Evolutionary conservation across 2,888 invertebrate genomes (phyloP), one percentile per base, ranked within the genome.

Genomic region (Oscheius myriophilus): DNA sequence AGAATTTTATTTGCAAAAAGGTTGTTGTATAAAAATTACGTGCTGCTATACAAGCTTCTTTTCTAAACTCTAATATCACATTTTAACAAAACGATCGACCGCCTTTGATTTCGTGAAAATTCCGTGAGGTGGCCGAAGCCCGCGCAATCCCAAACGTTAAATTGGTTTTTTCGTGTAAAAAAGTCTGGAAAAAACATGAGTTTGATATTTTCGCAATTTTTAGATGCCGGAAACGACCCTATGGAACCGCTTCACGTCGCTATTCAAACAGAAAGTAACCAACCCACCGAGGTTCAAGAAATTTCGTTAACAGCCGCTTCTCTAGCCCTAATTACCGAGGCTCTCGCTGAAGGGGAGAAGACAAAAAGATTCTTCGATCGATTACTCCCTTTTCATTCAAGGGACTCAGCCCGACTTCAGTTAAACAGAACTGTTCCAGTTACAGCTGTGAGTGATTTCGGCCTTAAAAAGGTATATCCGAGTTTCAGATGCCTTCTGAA

Each of bases 401-500:
- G 46, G 16, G 59, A 59, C 25, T 45, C 59, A 4, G 59, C 59
- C 12, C 18, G 46, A 25, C 21, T 59, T 59, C 59, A 59, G 26
- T 26, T 59, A 16, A 25, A 45, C 11, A 43, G 59, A 25, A 59
- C 59, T 14, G 33, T 59, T 41, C 23, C 59, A 11, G 45, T 59
- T 26, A 59, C 59, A n/a, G 59, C 59, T 2, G 59, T 59, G 26
- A 59, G 33, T 26, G 18, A 3, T 3, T 43, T 23, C 41, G 6
- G 39, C 2, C 1, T 9, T 42, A 9, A 45, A 7, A 42, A 9
- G n/a, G 18, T 7, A 16, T 9, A 6, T 42, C 14, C 26, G 25
- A n/a, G 21, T 25, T 57, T 45, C 18, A 62, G 62, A 26, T 62
- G 14, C 52, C 62, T 4, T 26, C 62, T 1, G 62, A 62, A n/a